phyloP scores from a whole-genome alignment of 2,888 invertebrate genomes.

The Selenia dentaria region DNA sequence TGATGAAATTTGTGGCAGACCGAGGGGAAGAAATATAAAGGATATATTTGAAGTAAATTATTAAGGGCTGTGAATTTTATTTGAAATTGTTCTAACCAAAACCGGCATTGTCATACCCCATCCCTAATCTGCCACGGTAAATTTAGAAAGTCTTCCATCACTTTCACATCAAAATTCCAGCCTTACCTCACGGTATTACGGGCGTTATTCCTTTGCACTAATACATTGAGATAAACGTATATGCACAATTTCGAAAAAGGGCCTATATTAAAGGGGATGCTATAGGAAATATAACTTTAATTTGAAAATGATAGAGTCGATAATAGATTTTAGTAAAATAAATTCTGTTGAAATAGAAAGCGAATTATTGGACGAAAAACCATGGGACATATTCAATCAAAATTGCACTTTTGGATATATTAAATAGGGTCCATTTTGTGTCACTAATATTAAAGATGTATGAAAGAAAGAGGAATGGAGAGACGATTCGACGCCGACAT shows the following conservation, averaged over 20 bases:
- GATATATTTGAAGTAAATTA: too few relatives aligned
- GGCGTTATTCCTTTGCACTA: constrained; percentile 18
- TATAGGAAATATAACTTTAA: not conserved
- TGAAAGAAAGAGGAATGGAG: not conserved
- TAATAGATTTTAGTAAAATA: too few relatives aligned
- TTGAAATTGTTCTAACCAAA: too few relatives aligned
- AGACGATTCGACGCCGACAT: not conserved
- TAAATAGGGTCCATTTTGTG: not conserved
- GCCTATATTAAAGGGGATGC: not conserved
- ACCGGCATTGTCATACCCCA: not conserved
- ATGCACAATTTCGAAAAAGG: not conserved
- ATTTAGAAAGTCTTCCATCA: constrained; percentile 38
- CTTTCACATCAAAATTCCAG: constrained; percentile 18
- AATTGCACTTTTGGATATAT: not conserved
- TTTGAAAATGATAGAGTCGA: not conserved
- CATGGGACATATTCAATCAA: not conserved
- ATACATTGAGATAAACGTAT: constrained; percentile 2
- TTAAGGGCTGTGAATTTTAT: too few relatives aligned
- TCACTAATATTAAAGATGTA: too few relatives aligned
- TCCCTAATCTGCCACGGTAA: constrained; percentile 29
- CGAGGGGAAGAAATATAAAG: too few relatives aligned
- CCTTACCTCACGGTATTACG: constrained; percentile 1
- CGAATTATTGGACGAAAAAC: not conserved
- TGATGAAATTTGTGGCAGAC: too few relatives aligned
- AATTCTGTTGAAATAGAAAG: not conserved